Evolutionary conservation across 2,888 invertebrate genomes (phyloP).

Genomic region (Caenorhabditis sp.): DNA sequence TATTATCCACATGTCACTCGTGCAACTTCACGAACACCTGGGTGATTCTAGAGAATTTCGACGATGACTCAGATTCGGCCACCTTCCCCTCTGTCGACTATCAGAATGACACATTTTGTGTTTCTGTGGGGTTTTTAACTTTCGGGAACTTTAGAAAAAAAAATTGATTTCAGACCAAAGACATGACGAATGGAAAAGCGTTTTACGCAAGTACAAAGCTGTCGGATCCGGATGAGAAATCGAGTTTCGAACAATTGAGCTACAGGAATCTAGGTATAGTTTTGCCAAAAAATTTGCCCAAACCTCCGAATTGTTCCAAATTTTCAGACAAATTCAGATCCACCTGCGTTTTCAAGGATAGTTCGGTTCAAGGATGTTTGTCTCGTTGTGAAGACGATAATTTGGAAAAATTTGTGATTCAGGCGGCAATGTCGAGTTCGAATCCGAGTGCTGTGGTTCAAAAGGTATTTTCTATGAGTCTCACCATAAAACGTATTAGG

Average conservation of each 20-base stretch:
- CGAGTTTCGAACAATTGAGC: slow-evolving; percentile 12
- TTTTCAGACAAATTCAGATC: neutral
- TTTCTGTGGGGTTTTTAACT: too few relatives aligned
- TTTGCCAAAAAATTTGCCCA: neutral
- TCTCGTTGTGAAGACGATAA: slow-evolving; percentile 8
- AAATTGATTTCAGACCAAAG: slow-evolving; percentile 15
- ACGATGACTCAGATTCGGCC: neutral
- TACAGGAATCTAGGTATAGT: slow-evolving; percentile 1
- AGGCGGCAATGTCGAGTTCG: neutral
- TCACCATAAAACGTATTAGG: too few relatives aligned
- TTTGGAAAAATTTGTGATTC: neutral
- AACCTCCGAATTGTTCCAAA: neutral
- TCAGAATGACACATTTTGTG: slow-evolving; percentile 38
- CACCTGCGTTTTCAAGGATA: neutral
- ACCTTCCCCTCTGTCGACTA: slow-evolving; percentile 7
- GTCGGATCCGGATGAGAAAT: neutral
- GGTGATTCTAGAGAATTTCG: slow-evolving; percentile 20
- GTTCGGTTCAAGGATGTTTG: slow-evolving; percentile 11
- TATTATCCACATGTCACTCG: neutral
- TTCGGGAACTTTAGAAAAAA: too few relatives aligned
- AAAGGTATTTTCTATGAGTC: too few relatives aligned
- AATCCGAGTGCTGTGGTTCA: neutral
- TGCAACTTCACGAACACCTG: slow-evolving; percentile 38
- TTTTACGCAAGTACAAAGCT: slow-evolving; percentile 14
- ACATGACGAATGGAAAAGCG: slow-evolving; percentile 20